Conservation (phyloP, 2,797 vertebrate genomes). For the Uromys caudimaculatus region DNA sequence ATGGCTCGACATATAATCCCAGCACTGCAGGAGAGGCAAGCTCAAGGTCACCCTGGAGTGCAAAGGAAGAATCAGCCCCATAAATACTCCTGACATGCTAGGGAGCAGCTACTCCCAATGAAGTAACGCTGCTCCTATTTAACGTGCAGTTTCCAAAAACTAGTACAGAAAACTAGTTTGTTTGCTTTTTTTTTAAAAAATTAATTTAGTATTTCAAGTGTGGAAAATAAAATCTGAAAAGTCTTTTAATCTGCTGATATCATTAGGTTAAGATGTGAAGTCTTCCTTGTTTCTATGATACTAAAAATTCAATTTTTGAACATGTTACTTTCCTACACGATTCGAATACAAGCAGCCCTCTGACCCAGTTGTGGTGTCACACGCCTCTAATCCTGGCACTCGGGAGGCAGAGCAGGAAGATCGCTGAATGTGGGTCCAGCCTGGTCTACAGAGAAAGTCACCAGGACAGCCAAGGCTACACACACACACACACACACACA, state of each 20-base stretch:
- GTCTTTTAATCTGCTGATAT: background rate
- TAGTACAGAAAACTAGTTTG: background rate
- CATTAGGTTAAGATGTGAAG: background rate
- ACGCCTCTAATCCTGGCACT: background rate
- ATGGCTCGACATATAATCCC: background rate
- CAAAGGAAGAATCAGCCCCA: background rate
- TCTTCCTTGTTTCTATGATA: background rate
- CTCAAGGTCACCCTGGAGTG: background rate
- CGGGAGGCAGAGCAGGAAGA: background rate
- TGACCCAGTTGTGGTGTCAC: background rate
- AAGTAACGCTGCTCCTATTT: background rate
- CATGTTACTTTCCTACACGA: background rate
- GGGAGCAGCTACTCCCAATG: background rate
- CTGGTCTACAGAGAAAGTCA: background rate
- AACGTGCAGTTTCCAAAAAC: background rate
- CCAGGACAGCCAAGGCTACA: background rate
- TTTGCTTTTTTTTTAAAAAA: background rate
- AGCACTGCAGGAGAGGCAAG: no score
- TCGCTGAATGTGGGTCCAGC: background rate
- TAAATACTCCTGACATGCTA: background rate
- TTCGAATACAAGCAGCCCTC: background rate
- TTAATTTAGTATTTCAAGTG: background rate
- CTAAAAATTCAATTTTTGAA: background rate
- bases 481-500: background rate
- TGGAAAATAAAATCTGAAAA: slow-evolving; percentile 34